Evolutionary conservation across 2,888 invertebrate genomes (phyloP), one percentile per base, ranked within the genome.

Genomic region (Sarcophaga caerulescens): DNA sequence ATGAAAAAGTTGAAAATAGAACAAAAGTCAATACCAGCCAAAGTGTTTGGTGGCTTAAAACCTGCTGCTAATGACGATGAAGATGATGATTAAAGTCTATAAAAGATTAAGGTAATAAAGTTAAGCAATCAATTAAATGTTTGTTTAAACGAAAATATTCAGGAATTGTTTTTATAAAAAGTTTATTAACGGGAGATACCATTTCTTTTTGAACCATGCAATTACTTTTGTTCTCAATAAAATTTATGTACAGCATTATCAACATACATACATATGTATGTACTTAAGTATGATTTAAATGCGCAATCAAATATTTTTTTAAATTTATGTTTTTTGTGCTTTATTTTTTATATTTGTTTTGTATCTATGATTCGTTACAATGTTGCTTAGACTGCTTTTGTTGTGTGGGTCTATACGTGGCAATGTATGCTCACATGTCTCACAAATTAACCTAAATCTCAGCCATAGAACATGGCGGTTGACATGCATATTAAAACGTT

Each of bases 1-100:
- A 94, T 94, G 90, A 95, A 94, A 93, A 95, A 95, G 85, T 94
- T 96, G 87, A 96, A 96, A 52, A 95, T 98, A 78, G 96, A 97
- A 91, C 96, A 97, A 91, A 97, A 98, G 93, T 94, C 94, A 45
- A 95, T 99, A 88, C 99, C 99, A 57, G 95, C 96, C 66, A 96
- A 98, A 93, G 98, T 99, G 4, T 99, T 99, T 94, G 99, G 99
- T 85, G 95, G 97, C 88, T 94, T 98, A 89, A 92, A 92, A 73
- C 90, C 91, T n/a, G 68, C 77, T 23, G 79, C 66, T 57, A 90
- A 87, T n/a, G 91, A 91, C 44, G 90, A 90, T 17, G 91, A 91
- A n/a, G 92, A 91, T n/a, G 91, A 90, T 23, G 84, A 85, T 66
- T 84, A 57, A 78, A 78, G 44, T 52, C 23, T 77, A 73, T 45